Conservation (phyloP, 2,888 invertebrate genomes). For the Eubasilissa splendida region DNA sequence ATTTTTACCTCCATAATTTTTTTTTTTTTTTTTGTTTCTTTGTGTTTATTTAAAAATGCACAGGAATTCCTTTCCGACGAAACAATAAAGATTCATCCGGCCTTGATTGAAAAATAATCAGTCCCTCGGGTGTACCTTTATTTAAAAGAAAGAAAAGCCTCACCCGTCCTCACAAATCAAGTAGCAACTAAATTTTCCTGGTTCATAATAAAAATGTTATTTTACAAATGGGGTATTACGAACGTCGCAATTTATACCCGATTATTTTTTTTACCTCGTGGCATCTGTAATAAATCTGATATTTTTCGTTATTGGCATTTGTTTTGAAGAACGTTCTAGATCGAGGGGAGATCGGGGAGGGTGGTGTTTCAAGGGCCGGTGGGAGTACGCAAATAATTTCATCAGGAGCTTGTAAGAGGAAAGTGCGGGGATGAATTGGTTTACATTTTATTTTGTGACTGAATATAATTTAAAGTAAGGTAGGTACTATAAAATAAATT, state of each 20-base stretch:
- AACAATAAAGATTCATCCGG: slow-evolving; percentile 48
- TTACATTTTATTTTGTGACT: slow-evolving; percentile 2
- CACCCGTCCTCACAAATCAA: slow-evolving; percentile 7
- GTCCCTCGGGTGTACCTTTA: slow-evolving; percentile 53
- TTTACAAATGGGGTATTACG: no score
- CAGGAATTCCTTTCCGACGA: slow-evolving; percentile 18
- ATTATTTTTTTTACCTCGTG: no score
- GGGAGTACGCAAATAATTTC: slow-evolving; percentile 49
- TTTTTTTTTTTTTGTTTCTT: not conserved
- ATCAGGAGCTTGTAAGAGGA: slow-evolving; percentile 43
- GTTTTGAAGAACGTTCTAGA: not conserved
- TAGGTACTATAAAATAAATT: no score
- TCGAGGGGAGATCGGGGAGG: not conserved
- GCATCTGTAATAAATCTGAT: not conserved
- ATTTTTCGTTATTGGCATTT: slow-evolving; percentile 4
- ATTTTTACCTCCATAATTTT: no score
- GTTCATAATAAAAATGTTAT: no score
- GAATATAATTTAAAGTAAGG: no score
- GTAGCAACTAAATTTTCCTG: no score
- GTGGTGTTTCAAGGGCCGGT: slow-evolving; percentile 1
- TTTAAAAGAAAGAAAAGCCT: slow-evolving; percentile 48
- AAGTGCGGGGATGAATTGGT: slow-evolving; percentile 15
- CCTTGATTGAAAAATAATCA: slow-evolving; percentile 58
- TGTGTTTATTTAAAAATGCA: slow-evolving; percentile 16
- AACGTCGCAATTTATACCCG: no score